Percentiles rank a stretch among this genome's conserved stretches.
These are phyloP conservation scores for Macrophya alboannulata DNA, from an alignment of 2,888 invertebrate genomes.

Conservation along the genomic window DNA sequence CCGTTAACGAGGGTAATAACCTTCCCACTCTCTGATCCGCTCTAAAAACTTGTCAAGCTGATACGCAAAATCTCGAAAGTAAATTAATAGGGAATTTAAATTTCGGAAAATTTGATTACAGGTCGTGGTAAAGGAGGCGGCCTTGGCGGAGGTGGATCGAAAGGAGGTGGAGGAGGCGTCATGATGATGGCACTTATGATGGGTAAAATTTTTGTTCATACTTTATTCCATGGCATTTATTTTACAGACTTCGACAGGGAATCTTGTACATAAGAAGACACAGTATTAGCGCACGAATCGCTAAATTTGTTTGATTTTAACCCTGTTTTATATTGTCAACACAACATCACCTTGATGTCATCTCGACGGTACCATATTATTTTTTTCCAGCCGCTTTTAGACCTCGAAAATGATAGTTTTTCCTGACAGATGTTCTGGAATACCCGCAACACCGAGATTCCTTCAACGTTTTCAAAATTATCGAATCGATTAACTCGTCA, in stretches of 20 bases:
- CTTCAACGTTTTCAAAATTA: not conserved
- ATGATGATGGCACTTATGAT: constrained; percentile 87
- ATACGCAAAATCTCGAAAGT: not conserved
- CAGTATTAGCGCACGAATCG: too few relatives aligned
- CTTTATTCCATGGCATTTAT: not conserved
- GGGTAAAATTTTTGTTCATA: constrained; percentile 77
- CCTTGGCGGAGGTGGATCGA: constrained; percentile 79
- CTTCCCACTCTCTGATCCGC: not conserved
- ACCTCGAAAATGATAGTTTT: not conserved
- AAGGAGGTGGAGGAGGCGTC: constrained; percentile 82
- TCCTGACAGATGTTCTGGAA: not conserved
- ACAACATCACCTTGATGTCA: not conserved
- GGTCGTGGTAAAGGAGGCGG: constrained; percentile 85
- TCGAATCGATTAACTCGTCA: not conserved
- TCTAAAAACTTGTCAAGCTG: not conserved
- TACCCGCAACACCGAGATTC: not conserved
- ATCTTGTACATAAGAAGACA: too few relatives aligned
- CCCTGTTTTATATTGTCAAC: not conserved
- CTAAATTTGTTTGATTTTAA: not conserved
- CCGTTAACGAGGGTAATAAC: constrained; percentile 79
- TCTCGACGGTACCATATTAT: not conserved
- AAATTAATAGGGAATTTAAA: not conserved
- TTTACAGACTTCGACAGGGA: not conserved
- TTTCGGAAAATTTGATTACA: constrained; percentile 70
- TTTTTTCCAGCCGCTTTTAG: not conserved